A percentile compares a stretch with the other conserved stretches of the same genome.
phyloP scores from a whole-genome alignment of 2,113 vertebrate species.

The Lepidothrix coronata region DNA sequence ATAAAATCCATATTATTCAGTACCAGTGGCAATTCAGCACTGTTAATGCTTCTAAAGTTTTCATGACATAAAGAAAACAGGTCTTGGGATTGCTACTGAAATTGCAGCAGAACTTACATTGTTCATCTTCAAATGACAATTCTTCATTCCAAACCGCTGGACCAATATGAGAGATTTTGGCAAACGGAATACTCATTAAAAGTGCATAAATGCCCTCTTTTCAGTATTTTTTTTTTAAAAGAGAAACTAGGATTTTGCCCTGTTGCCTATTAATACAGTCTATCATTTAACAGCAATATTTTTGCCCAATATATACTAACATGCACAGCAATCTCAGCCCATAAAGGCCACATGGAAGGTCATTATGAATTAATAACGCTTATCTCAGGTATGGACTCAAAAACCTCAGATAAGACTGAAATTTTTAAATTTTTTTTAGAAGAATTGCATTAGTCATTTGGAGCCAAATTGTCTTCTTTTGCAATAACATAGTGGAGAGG shows the following conservation, averaged over 20 bases:
- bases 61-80: slow-evolving; percentile 43
- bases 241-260: not conserved
- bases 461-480: not conserved
- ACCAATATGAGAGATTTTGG: slow-evolving; percentile 41
- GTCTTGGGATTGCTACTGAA: slow-evolving; percentile 50
- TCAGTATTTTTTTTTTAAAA: not conserved
- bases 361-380: slow-evolving; percentile 18
- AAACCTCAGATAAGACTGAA: not conserved
- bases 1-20: slow-evolving; percentile 53
- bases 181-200: slow-evolving; percentile 26
- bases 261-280: not conserved
- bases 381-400: not conserved
- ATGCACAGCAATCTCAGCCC: not conserved
- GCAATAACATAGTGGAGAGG: not conserved
- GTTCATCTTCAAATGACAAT: slow-evolving; percentile 40
- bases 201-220: slow-evolving; percentile 10
- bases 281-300: not conserved
- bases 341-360: slow-evolving; percentile 4
- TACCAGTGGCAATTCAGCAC: slow-evolving; percentile 44
- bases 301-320: not conserved
- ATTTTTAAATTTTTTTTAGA: not conserved
- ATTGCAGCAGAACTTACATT: slow-evolving; percentile 1
- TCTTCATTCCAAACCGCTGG: slow-evolving; percentile 37
- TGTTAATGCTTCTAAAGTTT: slow-evolving; percentile 66
- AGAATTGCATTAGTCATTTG: not conserved